Percentiles rank a stretch among this genome's conserved stretches.
Evolutionary conservation across 2,797 vertebrate species (phyloP).

Genomic region (Malacoctenus gilli): DNA sequence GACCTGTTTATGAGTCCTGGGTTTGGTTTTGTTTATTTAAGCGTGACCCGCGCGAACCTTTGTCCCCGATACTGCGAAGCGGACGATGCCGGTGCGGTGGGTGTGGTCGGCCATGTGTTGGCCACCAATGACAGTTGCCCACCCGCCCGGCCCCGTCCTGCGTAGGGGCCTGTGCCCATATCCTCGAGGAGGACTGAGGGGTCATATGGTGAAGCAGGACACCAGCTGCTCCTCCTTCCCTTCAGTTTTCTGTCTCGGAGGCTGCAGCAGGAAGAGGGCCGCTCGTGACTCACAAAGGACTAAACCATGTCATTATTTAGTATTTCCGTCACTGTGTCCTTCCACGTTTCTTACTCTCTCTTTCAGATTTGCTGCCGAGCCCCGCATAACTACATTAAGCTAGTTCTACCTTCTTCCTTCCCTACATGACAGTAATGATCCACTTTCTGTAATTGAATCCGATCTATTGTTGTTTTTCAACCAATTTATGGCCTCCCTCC

Average conservation of each 20-base stretch:
- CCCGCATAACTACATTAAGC: neutral
- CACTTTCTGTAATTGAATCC: conserved; percentile 8
- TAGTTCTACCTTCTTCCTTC: conserved; percentile 17
- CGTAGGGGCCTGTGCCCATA: conserved; percentile 15
- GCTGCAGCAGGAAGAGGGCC: conserved; percentile 17
- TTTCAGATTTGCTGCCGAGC: neutral
- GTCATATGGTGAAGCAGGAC: conserved; percentile 73
- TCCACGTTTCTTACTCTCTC: neutral
- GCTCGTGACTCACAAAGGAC: conserved; percentile 20
- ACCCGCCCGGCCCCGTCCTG: conserved; percentile 31
- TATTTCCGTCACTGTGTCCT: neutral
- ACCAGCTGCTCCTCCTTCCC: conserved; percentile 70
- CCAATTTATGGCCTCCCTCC: conserved; percentile 22
- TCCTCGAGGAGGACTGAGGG: conserved; percentile 45
- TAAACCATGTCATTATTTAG: conserved; percentile 21
- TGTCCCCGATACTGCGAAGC: conserved; percentile 15
- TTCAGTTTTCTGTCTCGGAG: conserved; percentile 36
- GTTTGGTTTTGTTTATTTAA: conserved; percentile 5
- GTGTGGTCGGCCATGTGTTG: conserved; percentile 56
- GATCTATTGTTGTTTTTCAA: conserved; percentile 3
- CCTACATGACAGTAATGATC: conserved; percentile 9
- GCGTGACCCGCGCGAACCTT: conserved; percentile 11
- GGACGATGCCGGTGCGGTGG: conserved; percentile 43
- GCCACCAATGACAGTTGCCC: conserved; percentile 39
- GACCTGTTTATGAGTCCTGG: conserved; percentile 14